Evolutionary conservation across 2,113 vertebrate genomes (phyloP).

Genomic region (Panurus biarmicus): DNA sequence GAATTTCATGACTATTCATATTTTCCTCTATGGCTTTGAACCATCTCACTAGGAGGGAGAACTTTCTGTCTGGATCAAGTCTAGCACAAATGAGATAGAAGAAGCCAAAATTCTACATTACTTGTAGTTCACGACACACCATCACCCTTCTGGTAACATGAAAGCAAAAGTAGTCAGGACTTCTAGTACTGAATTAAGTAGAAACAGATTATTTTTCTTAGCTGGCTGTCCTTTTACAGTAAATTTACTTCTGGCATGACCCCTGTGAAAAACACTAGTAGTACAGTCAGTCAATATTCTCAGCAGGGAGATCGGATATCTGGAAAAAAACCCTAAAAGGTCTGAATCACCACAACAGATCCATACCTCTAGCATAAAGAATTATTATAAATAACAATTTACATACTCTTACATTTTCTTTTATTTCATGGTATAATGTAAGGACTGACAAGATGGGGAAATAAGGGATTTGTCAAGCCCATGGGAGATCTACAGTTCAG

Average conservation of each 20-base stretch:
- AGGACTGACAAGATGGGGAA: background rate
- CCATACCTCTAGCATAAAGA: background rate
- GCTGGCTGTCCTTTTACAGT: background rate
- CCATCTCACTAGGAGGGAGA: background rate
- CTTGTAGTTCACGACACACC: background rate
- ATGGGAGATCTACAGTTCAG: background rate
- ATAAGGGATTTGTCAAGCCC: background rate
- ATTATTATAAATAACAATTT: background rate
- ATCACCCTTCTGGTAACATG: background rate
- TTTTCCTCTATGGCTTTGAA: background rate
- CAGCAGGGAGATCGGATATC: background rate
- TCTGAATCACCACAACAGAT: background rate
- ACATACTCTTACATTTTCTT: background rate
- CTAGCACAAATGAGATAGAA: background rate
- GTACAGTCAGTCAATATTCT: background rate
- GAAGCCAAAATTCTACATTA: background rate
- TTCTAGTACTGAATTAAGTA: background rate
- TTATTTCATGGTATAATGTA: background rate
- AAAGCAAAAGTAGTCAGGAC: background rate
- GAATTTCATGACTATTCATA: background rate
- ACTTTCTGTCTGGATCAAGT: background rate
- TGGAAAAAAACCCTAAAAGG: background rate
- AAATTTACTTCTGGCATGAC: background rate
- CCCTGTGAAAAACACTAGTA: background rate
- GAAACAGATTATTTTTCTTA: background rate